Percentiles rank a stretch among this genome's conserved stretches.
phyloP scores from a whole-genome alignment of 1,140 invertebrate species.

The Hirudo medicinalis region DNA sequence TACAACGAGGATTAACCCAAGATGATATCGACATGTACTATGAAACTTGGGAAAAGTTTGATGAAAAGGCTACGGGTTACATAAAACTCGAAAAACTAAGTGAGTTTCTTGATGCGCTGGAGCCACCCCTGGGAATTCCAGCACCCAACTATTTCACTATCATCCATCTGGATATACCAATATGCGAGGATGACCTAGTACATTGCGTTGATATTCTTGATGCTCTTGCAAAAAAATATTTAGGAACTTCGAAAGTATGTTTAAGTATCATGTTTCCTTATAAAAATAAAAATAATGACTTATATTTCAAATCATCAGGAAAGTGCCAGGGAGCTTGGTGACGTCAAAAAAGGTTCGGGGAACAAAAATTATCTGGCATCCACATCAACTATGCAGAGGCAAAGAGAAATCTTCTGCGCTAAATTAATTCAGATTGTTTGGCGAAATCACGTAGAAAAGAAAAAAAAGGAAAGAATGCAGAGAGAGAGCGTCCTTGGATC shows the following conservation, averaged over 20 bases:
- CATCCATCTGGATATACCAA: slow-evolving; percentile 93
- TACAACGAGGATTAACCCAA: slow-evolving; percentile 90
- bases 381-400: slow-evolving; percentile 79
- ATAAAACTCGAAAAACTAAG: slow-evolving; percentile 73
- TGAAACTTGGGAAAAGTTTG: slow-evolving; percentile 96
- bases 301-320: slow-evolving; percentile 35
- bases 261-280: neutral
- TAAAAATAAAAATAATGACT: neutral
- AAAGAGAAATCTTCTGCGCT: slow-evolving; percentile 88
- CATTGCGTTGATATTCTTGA: slow-evolving; percentile 95
- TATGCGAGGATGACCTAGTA: slow-evolving; percentile 88
- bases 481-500: neutral
- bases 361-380: slow-evolving; percentile 63
- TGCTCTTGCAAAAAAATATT: slow-evolving; percentile 77
- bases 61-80: slow-evolving; percentile 91
- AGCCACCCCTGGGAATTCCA: slow-evolving; percentile 57
- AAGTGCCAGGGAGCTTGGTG: slow-evolving; percentile 12
- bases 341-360: slow-evolving; percentile 17
- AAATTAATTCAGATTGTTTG: slow-evolving; percentile 75
- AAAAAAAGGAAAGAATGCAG: neutral
- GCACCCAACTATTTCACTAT: slow-evolving; percentile 98
- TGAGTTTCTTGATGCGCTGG: slow-evolving; percentile 25
- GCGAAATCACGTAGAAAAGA: slow-evolving; percentile 12
- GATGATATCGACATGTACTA: slow-evolving; percentile 99
- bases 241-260: slow-evolving; percentile 47